A percentile compares a stretch with the other conserved stretches of the same genome.
Evolutionary conservation across 1,140 invertebrate genomes (phyloP).

Genomic region (Euwallacea similis): DNA sequence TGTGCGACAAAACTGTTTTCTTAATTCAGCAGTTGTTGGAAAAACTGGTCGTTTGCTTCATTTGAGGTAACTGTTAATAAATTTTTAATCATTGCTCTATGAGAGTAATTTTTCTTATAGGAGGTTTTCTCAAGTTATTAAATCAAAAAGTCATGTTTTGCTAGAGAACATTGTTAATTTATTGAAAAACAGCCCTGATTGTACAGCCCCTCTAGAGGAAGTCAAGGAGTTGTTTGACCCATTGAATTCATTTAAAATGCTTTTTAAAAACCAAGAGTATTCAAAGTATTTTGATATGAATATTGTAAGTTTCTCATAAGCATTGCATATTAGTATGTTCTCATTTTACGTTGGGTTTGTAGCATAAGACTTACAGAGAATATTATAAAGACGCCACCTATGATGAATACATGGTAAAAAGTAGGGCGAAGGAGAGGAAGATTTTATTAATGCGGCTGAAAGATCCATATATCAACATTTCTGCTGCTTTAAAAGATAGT

Average conservation of each 20-base stretch:
- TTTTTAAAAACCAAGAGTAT: conserved; percentile 56
- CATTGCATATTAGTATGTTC: background rate
- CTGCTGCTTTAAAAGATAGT: conserved; percentile 41
- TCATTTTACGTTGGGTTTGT: conserved; percentile 25
- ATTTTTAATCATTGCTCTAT: too few species aligned
- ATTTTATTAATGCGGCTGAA: conserved; percentile 59
- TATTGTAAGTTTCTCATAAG: conserved; percentile 37
- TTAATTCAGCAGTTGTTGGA: conserved; percentile 48
- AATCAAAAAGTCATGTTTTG: conserved; percentile 60
- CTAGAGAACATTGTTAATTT: conserved; percentile 61
- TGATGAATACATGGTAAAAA: conserved; percentile 60
- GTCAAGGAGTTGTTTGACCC: conserved; percentile 54
- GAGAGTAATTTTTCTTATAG: background rate
- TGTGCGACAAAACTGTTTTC: conserved; percentile 61
- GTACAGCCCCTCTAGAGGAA: conserved; percentile 58
- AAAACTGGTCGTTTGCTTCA: conserved; percentile 60
- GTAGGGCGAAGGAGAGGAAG: conserved; percentile 55
- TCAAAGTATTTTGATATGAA: conserved; percentile 53
- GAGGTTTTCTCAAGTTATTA: conserved; percentile 63
- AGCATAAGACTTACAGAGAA: conserved; percentile 60
- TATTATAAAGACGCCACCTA: conserved; percentile 62
- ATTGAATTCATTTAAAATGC: conserved; percentile 54
- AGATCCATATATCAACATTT: conserved; percentile 57
- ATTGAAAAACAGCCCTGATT: conserved; percentile 59
- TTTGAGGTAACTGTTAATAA: conserved; percentile 50